These are phyloP conservation scores for Aelia acuminata DNA, from an alignment of 2,888 invertebrate species.

Conservation along the genomic window DNA sequence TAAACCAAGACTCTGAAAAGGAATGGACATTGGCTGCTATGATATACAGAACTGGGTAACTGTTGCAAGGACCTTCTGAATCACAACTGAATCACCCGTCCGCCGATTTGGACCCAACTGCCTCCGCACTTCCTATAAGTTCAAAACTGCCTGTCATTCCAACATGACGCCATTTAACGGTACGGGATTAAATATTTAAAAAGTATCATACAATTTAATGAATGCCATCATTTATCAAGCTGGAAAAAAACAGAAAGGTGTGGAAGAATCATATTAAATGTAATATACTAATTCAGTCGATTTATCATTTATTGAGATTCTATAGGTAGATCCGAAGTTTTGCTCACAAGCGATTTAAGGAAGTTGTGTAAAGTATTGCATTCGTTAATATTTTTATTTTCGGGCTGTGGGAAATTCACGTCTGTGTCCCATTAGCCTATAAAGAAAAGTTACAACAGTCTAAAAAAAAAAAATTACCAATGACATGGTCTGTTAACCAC, in stretches of 20 bases:
- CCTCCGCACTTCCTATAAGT: constrained; percentile 17
- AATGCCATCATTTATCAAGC: background rate
- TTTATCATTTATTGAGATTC: background rate
- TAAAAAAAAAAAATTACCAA: too few relatives aligned
- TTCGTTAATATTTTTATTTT: too few relatives aligned
- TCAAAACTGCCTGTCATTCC: background rate
- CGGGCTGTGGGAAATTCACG: too few relatives aligned
- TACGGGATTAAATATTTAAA: background rate
- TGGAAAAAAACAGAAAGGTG: too few relatives aligned
- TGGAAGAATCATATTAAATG: background rate
- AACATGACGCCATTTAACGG: background rate
- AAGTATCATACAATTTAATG: background rate
- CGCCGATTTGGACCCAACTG: background rate
- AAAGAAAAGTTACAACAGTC: too few relatives aligned
- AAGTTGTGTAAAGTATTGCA: too few relatives aligned
- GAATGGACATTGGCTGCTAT: background rate
- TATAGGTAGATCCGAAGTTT: background rate
- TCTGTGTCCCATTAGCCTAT: too few relatives aligned
- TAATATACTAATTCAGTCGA: background rate
- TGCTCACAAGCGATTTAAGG: too few relatives aligned
- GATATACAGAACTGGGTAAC: background rate
- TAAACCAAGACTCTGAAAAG: background rate
- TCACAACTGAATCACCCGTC: background rate
- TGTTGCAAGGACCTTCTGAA: constrained; percentile 11
- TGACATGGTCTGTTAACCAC: too few relatives aligned